Base-by-base conservation (phyloP, 1,140 invertebrate species). In the Archivesica marissinica region DNA sequence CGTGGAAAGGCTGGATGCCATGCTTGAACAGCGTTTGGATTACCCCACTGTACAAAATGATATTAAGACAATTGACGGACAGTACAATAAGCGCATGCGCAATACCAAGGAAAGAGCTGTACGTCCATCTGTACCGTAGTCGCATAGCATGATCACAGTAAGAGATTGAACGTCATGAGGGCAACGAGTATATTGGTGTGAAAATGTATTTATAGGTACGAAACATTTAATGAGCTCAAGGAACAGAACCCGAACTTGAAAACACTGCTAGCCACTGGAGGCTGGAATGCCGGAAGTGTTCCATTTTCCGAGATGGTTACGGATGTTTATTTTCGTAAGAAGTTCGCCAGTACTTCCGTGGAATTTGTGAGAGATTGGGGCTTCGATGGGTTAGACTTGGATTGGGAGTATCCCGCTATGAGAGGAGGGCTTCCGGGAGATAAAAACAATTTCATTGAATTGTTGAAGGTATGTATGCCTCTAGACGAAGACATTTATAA, bases 321-420 rank as follows among this genome's bases (percentile, higher is more conserved):
- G 1, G 98, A 90, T 97, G 13, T 96, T 6, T 38, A 39, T 25
- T 70, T 30, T 11, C 95, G 94, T 20, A 91, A 96, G 0, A 93
- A 95, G 90, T 99, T 99, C 90, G 97, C 98, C 2, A 98, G 98
- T 90, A 97, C 98, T 91, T 96, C 97, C 7, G 97, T 99, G 59
- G 97, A 98, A 88, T 99, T 98, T 94, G 94, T 99, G 2, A 95
- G 98, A 30, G 97, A 97, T 88, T 96, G 97, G 93, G 96, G 97
- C 89, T 99, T 99, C 92, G 98, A 99, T 94, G 98, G 98, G 3
- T 95, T 99, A 25, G 98, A 99, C 94, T 94, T 99, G 82, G 98
- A 99, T 93, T 99, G 98, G 98, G 98, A 99, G 92, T 99, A 99
- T 94, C 98, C 98, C 0, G 88, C 47, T 15, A 54, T 75, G 20